Conservation (phyloP, 2,888 invertebrate species). For the Deilephila elpenor region DNA sequence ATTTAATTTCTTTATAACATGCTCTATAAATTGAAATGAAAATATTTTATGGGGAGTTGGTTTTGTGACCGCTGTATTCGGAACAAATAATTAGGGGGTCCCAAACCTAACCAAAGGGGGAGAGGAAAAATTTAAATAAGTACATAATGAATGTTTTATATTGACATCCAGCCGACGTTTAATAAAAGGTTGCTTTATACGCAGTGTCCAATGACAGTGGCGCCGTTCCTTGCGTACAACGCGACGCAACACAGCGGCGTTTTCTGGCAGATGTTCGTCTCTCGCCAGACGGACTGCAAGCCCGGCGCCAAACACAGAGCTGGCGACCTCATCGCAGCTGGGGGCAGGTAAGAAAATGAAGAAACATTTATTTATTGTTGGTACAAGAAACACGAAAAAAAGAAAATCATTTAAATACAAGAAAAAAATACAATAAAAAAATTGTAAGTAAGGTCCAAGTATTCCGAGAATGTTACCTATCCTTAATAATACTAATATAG, state of each 20-base stretch:
- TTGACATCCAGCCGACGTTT: no score
- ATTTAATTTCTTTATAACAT: no score
- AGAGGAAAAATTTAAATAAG: background rate
- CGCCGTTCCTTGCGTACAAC: constrained; percentile 80
- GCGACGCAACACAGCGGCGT: constrained; percentile 83
- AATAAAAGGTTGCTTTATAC: constrained; percentile 26
- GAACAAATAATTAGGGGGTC: background rate
- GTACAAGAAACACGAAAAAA: no score
- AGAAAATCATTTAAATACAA: no score
- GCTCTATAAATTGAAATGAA: no score
- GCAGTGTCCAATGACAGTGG: constrained; percentile 85
- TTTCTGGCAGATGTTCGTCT: constrained; percentile 83
- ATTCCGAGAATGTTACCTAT: no score
- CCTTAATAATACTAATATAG: no score
- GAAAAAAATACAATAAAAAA: no score
- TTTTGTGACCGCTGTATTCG: no score
- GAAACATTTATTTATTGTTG: no score
- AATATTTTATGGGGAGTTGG: no score
- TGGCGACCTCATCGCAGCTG: constrained; percentile 91
- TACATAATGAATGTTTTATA: background rate
- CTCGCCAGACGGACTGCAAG: constrained; percentile 56
- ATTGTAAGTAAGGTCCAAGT: no score
- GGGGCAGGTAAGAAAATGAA: constrained; percentile 86
- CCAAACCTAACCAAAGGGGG: background rate
- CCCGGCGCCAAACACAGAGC: constrained; percentile 66